Evolutionary conservation across 1,140 invertebrate genomes (phyloP).

Genomic region (Dermatophagoides farinae): DNA sequence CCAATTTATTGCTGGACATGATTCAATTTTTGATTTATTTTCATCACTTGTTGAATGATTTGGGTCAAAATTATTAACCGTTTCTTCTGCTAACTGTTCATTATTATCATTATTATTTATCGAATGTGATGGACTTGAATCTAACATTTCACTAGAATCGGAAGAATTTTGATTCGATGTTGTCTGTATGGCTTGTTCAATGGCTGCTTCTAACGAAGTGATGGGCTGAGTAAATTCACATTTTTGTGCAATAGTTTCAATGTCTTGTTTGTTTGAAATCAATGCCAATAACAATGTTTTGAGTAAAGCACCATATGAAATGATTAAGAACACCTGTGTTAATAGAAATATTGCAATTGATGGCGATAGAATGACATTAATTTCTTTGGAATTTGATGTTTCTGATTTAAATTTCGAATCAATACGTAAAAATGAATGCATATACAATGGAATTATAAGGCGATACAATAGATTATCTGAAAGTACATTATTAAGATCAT

Average conservation of each 20-base stretch:
- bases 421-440: slow-evolving; percentile 8
- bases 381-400: slow-evolving; percentile 24
- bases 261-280: slow-evolving; percentile 32
- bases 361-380: slow-evolving; percentile 42
- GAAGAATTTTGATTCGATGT: neutral
- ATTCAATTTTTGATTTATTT: neutral
- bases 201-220: slow-evolving; percentile 50
- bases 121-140: neutral
- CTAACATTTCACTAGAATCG: neutral
- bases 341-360: slow-evolving; percentile 75
- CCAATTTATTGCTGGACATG: neutral
- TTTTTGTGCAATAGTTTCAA: slow-evolving; percentile 17
- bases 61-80: neutral
- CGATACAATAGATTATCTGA: slow-evolving; percentile 83
- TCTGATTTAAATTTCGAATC: neutral
- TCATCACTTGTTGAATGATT: neutral
- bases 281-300: slow-evolving; percentile 70
- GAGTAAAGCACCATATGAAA: slow-evolving; percentile 67
- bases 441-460: slow-evolving; percentile 58
- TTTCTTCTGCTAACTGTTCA: neutral
- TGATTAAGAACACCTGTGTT: slow-evolving; percentile 84
- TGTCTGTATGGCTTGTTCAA: slow-evolving; percentile 17
- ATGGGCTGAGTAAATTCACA: slow-evolving; percentile 34
- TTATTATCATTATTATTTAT: neutral
- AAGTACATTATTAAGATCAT: slow-evolving; percentile 80